Base-by-base conservation (phyloP, 2,888 invertebrate species). In the Cetonia aurata region DNA sequence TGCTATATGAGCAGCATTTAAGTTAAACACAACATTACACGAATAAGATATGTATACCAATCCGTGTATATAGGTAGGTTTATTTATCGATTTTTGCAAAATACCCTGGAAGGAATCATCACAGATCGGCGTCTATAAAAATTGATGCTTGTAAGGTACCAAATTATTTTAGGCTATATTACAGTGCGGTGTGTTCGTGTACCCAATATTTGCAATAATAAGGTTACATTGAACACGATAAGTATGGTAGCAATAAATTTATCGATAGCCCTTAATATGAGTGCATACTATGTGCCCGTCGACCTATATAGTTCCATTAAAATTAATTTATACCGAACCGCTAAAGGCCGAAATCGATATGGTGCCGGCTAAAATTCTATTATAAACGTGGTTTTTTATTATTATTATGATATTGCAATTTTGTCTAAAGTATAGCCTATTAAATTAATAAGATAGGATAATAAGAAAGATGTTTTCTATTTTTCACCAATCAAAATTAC, bases 121-220 rank as follows among this genome's bases (percentile, higher is more conserved):
- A 37, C 37, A 37, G 10, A 37, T 37, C 37, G 37, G 8, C 12
- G 17, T 41, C 41, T 57, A 41, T 57, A 57, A 37, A 15, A 57
- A 19, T 10, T 41, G 42, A 57, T 57, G 17, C 42, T 41, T 4
- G 13, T 25, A 56, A 53, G 19, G 25, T 66, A 19, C 19, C 19
- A 67, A 57, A 73, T 73, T 70, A 71, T 73, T 71, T 71, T 67
- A 67, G 53, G 44, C 52, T 68, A 57, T 71, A 75, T 75, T 75
- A 75, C 69, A 75, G 69, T 56, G 71, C 75, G 73, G 73, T 67
- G 19, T 52, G 50, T n/a, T 25, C 19, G 17, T 50, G 42, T 62
- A 37, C 52, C 69, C 31, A 53, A 69, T 59, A 60, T 13, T 67
- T 56, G 67, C 42, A 44, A 12, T 57, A 57, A 57, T 57, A 15